Conservation (phyloP, 2,113 vertebrate genomes). For the Oxygymnocypris stewartii region DNA sequence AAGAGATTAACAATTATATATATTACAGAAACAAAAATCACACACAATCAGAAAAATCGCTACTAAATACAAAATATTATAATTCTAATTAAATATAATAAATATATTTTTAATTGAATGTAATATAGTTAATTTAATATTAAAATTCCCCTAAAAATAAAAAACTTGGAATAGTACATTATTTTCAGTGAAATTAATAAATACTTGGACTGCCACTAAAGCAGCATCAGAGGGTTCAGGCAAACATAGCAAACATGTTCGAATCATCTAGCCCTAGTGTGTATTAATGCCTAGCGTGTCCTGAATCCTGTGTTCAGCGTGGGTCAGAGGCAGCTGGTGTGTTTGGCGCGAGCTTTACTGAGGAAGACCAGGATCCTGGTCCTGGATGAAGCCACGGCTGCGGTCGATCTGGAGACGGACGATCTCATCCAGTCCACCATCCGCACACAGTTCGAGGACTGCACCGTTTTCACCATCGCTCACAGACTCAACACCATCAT, state of each 20-base stretch:
- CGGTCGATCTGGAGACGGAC: slow-evolving; percentile 93
- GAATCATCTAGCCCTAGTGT: neutral
- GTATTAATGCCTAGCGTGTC: neutral
- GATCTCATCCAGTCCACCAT: slow-evolving; percentile 95
- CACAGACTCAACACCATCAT: slow-evolving; percentile 98
- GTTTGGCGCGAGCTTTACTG: slow-evolving; percentile 90
- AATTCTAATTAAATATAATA: too few species aligned
- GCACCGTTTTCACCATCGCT: slow-evolving; percentile 94
- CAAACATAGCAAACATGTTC: neutral
- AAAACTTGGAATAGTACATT: neutral
- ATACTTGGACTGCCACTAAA: too few species aligned
- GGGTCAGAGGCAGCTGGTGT: slow-evolving; percentile 93
- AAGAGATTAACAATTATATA: too few species aligned
- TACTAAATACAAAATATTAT: too few species aligned
- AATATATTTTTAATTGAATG: too few species aligned
- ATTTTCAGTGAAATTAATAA: neutral
- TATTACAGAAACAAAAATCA: too few species aligned
- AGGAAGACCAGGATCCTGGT: slow-evolving; percentile 90
- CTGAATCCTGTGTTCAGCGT: slow-evolving; percentile 68
- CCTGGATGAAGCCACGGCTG: slow-evolving; percentile 93
- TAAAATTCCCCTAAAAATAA: neutral
- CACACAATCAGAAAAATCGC: too few species aligned
- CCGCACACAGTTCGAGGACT: slow-evolving; percentile 88
- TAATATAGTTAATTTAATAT: too few species aligned
- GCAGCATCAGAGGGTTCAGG: too few species aligned